Evolutionary conservation across 2,113 vertebrate species (phyloP).

Genomic region (Nothocercus nigrocapillus): DNA sequence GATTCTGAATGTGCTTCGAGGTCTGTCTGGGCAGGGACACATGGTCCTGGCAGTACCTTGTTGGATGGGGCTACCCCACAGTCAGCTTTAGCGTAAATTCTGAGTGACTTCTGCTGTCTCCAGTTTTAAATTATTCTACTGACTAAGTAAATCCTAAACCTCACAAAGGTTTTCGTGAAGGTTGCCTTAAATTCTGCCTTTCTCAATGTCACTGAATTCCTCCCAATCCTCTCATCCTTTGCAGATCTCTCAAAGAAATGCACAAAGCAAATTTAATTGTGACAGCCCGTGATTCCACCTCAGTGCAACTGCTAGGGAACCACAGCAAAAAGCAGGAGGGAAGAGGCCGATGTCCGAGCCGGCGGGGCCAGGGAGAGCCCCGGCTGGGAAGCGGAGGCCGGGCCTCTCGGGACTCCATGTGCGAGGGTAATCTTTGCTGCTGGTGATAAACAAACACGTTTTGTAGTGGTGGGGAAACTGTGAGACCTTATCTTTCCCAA

Average conservation of each 20-base stretch:
- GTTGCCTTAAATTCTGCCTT: neutral
- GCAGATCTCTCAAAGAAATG: neutral
- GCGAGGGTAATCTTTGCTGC: neutral
- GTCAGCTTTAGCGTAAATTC: neutral
- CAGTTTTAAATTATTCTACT: neutral
- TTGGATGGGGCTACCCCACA: neutral
- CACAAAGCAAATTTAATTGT: neutral
- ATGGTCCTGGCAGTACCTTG: accelerated
- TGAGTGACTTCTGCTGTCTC: neutral
- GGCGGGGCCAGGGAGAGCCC: neutral
- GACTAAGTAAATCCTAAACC: accelerated
- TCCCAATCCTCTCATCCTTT: neutral
- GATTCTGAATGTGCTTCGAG: neutral
- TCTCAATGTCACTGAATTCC: neutral
- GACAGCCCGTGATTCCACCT: neutral
- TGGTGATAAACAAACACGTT: conserved; percentile 23
- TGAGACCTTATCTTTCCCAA: conserved; percentile 18
- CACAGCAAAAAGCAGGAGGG: neutral
- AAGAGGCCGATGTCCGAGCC: neutral
- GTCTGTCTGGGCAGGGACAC: neutral
- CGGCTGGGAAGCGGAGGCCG: neutral
- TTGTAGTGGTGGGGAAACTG: neutral
- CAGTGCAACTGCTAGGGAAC: neutral
- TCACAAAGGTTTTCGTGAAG: neutral
- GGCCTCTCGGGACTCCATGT: neutral